Conservation (phyloP, 2,888 invertebrate genomes). For the Troilus luridus region DNA sequence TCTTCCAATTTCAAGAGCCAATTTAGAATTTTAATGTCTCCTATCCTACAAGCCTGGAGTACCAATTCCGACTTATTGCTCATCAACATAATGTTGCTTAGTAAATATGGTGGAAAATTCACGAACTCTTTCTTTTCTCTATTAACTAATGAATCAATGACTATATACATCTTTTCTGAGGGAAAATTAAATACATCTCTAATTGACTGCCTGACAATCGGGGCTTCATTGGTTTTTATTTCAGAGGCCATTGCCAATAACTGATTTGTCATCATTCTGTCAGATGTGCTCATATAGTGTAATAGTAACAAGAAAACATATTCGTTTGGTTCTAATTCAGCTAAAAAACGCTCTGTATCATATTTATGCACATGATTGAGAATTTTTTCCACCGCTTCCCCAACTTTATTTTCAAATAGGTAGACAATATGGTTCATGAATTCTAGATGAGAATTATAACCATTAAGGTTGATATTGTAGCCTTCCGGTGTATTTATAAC, state of each 20-base stretch:
- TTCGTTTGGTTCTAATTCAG: not conserved
- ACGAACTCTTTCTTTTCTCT: not conserved
- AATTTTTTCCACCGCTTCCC: not conserved
- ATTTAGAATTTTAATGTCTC: not conserved
- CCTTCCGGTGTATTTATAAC: not conserved
- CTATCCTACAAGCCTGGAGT: not conserved
- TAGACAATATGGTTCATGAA: not conserved
- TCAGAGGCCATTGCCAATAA: not conserved
- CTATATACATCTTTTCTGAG: not conserved
- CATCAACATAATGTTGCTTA: not conserved
- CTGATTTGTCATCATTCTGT: not conserved
- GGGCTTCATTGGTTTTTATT: not conserved
- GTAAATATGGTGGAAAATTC: not conserved
- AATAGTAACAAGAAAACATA: not conserved
- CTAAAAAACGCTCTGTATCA: not conserved
- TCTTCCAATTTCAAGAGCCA: not conserved
- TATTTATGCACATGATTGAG: not conserved
- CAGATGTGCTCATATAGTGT: not conserved
- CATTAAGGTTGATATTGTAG: not conserved
- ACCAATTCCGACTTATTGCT: not conserved
- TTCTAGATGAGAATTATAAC: not conserved
- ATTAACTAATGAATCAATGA: slow-evolving; percentile 6
- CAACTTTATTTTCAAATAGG: not conserved
- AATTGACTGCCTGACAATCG: not conserved
- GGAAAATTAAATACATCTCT: not conserved